Evolutionary conservation across 2,888 invertebrate genomes (phyloP).

Genomic region (Strigamia maritima): DNA sequence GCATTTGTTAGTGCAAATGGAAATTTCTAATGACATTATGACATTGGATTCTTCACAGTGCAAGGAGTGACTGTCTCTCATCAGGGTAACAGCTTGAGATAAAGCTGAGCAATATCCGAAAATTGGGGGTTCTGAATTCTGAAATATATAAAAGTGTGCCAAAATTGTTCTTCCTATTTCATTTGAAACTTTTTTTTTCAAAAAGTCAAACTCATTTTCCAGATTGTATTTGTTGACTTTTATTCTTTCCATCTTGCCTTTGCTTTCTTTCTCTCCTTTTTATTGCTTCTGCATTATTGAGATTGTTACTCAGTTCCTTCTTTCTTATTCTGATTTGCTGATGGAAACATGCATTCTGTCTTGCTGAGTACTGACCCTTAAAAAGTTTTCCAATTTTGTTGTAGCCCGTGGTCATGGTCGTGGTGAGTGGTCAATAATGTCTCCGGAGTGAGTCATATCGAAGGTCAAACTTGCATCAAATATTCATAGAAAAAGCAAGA

Average conservation of each 20-base stretch:
- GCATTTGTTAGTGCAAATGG: slow-evolving; percentile 11
- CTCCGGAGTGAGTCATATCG: not conserved
- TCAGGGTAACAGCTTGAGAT: slow-evolving; percentile 21
- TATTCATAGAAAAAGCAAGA: not conserved
- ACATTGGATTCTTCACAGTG: slow-evolving; percentile 1
- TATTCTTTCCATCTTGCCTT: not conserved
- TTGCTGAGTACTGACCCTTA: not conserved
- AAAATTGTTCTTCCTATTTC: not conserved
- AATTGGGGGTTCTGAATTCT: not conserved
- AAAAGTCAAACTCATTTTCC: slow-evolving; percentile 19
- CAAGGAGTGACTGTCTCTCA: too few species aligned
- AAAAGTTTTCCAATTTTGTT: slow-evolving; percentile 21
- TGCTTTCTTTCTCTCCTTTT: not conserved
- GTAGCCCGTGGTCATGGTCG: not conserved
- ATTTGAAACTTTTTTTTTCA: not conserved
- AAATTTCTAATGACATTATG: slow-evolving; percentile 23
- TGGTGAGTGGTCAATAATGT: not conserved
- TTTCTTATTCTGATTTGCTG: too few species aligned
- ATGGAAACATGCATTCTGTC: not conserved
- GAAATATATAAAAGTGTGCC: not conserved
- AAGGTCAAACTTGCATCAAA: not conserved
- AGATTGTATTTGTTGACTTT: slow-evolving; percentile 24
- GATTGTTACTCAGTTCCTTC: not conserved
- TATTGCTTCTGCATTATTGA: not conserved
- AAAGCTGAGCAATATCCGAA: slow-evolving; percentile 11